Percentiles rank a stretch among this genome's conserved stretches.
These are phyloP conservation scores for Nyctereutes procyonoides DNA, from an alignment of 2,113 vertebrate genomes.

Conservation along the genomic window DNA sequence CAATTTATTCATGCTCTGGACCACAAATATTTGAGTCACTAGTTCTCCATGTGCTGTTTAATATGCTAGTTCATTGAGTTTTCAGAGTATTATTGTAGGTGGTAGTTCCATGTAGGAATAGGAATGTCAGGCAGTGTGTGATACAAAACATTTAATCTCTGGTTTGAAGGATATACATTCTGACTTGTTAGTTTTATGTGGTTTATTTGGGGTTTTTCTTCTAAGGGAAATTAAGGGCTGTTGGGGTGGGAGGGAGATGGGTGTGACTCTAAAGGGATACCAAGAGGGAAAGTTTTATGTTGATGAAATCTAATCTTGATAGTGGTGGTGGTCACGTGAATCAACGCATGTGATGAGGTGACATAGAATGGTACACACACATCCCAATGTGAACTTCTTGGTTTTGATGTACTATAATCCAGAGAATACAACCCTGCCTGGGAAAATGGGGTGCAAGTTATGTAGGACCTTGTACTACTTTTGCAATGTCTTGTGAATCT, in stretches of 20 bases:
- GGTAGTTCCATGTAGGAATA: not conserved
- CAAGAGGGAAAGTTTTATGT: not conserved
- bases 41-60: not conserved
- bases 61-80: not conserved
- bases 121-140: not conserved
- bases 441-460: not conserved
- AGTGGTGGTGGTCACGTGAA: not conserved
- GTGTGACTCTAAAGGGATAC: not conserved
- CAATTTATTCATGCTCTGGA: not conserved
- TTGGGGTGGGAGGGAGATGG: not conserved
- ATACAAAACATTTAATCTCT: not conserved
- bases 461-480: not conserved
- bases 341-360: not conserved
- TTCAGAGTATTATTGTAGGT: conserved; percentile 5
- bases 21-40: conserved; percentile 20
- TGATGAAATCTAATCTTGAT: not conserved
- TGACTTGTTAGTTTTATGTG: not conserved
- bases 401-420: not conserved
- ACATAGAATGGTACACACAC: not conserved
- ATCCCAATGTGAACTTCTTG: not conserved
- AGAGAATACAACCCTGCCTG: not conserved
- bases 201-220: not conserved
- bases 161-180: not conserved
- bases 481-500: not conserved
- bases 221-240: not conserved